Evolutionary conservation across 2,113 vertebrate genomes (phyloP).

Genomic region (Erinaceus europaeus): DNA sequence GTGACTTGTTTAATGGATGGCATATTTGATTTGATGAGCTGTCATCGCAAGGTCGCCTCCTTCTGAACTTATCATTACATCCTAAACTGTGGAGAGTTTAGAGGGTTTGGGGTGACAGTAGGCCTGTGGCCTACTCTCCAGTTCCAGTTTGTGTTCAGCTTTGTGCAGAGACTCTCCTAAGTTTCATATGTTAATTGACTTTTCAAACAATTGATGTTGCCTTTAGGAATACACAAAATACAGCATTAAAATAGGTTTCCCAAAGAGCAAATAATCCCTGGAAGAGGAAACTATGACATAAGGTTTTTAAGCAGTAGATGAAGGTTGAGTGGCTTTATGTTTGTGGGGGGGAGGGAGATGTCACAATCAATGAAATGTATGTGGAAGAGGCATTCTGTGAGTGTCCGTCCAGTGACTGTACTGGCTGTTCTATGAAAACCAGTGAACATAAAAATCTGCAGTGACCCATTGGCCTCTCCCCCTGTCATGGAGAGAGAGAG

Average conservation of each 20-base stretch:
- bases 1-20: not conserved
- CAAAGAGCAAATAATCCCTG: not conserved
- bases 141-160: conserved; percentile 40
- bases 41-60: not conserved
- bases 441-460: not conserved
- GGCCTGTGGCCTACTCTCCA: conserved; percentile 1
- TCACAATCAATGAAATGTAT: not conserved
- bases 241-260: not conserved
- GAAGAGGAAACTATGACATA: not conserved
- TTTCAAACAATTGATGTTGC: conserved; percentile 16
- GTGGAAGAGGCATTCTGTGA: not conserved
- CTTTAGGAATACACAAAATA: conserved; percentile 19
- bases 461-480: not conserved
- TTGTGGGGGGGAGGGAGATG: not conserved
- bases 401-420: not conserved
- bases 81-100: conserved; percentile 4
- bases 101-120: conserved; percentile 30
- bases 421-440: not conserved
- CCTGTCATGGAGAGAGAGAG: no score
- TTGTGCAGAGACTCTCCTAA: conserved; percentile 31
- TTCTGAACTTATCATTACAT: not conserved
- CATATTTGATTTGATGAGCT: not conserved
- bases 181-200: conserved; percentile 40
- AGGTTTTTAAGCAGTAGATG: not conserved
- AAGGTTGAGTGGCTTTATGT: not conserved